Conservation (phyloP, 2,797 vertebrate genomes). For the Glyptemys insculpta region DNA sequence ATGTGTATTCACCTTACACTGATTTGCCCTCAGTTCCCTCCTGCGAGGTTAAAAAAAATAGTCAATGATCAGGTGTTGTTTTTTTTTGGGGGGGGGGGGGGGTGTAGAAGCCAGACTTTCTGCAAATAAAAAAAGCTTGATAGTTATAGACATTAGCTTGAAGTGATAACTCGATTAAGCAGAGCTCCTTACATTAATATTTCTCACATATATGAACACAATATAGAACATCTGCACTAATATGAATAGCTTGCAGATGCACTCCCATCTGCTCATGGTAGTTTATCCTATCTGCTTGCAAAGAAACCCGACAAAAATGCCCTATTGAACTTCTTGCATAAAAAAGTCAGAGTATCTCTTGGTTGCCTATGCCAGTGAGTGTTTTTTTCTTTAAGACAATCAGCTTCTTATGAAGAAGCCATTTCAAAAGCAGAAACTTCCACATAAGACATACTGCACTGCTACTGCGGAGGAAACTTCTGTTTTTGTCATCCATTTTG, state of each 20-base stretch:
- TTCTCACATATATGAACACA: conserved; percentile 16
- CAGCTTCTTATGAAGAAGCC: neutral
- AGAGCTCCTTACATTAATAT: conserved; percentile 49
- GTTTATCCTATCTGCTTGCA: neutral
- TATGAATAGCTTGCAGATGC: conserved; percentile 6
- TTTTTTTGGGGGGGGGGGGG: neutral
- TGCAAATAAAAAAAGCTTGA: neutral
- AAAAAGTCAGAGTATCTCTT: neutral
- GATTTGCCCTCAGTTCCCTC: neutral
- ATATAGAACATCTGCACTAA: conserved; percentile 29
- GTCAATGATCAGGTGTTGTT: neutral
- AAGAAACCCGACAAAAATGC: conserved; percentile 34
- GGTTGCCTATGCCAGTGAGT: neutral
- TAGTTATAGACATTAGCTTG: neutral
- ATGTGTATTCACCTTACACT: neutral
- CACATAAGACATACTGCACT: neutral
- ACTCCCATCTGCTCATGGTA: conserved; percentile 23
- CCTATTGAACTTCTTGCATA: conserved; percentile 1
- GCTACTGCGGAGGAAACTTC: neutral
- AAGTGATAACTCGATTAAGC: conserved; percentile 21
- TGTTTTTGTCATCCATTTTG: neutral
- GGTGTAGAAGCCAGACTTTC: neutral
- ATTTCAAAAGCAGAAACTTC: neutral
- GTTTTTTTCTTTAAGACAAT: neutral
- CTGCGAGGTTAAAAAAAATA: neutral